Percentiles rank a stretch among this genome's conserved stretches.
Conservation (phyloP, 2,113 vertebrate genomes). For the Centropristis striata region DNA sequence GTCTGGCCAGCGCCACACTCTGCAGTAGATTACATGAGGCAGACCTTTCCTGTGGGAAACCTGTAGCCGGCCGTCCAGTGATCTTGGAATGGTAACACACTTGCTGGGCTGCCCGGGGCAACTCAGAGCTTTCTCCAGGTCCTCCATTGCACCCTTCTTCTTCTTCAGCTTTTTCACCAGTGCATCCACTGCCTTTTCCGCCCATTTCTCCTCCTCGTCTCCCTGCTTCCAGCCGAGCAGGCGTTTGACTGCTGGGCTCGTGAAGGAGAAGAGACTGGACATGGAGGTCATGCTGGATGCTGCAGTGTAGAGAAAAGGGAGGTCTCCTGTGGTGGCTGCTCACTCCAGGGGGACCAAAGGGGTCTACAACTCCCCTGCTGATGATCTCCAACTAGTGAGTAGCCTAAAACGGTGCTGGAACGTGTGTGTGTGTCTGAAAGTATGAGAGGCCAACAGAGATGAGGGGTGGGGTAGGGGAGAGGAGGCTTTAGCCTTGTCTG, state of each 20-base stretch:
- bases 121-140: slow-evolving; percentile 98
- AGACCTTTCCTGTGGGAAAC: slow-evolving; percentile 98
- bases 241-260: slow-evolving; percentile 98
- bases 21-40: slow-evolving; percentile 98
- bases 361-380: slow-evolving; percentile 5
- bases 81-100: slow-evolving; percentile 98
- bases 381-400: slow-evolving; percentile 21
- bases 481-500: slow-evolving; percentile 80
- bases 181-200: slow-evolving; percentile 97
- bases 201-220: slow-evolving; percentile 99
- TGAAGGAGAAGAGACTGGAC: slow-evolving; percentile 99
- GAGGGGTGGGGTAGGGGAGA: slow-evolving; percentile 67
- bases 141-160: slow-evolving; percentile 99
- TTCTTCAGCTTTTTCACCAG: slow-evolving; percentile 99
- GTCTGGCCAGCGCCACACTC: slow-evolving; percentile 99
- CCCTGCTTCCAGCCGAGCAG: slow-evolving; percentile 99
- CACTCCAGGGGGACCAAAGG: slow-evolving; percentile 10
- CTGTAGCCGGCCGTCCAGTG: slow-evolving; percentile 95
- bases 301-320: slow-evolving; percentile 34
- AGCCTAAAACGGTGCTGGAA: slow-evolving; percentile 21
- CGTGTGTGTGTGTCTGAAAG: slow-evolving; percentile 6
- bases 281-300: slow-evolving; percentile 87
- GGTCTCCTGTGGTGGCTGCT: slow-evolving; percentile 3
- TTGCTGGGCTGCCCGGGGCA: slow-evolving; percentile 98
- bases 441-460: slow-evolving; percentile 37